Evolutionary conservation across 2,888 invertebrate genomes (phyloP), one percentile per base, ranked within the genome.

Genomic region (Sesamia inferens): DNA sequence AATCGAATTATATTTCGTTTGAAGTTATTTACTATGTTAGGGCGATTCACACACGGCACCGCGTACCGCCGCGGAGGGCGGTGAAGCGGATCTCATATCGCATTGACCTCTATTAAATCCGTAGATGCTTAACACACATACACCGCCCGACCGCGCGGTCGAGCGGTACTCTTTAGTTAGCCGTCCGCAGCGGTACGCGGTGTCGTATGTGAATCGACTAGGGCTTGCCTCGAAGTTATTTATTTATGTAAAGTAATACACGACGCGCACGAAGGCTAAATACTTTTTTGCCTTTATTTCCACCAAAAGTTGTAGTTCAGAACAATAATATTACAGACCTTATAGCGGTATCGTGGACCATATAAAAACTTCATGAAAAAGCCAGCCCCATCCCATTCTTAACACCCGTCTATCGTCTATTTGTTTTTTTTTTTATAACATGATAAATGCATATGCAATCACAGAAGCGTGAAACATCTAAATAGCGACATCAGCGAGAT

Each of bases 381-480:
- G 8, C 11, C n/a, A 22, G n/a, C 6, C 22, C 14, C 39, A 57
- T 64, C 22, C 44, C 14, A 16, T 19, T 31, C 44, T 51, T 22
- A 54, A 64, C 57, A 59, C 22, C 54, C 13, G 11, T 57, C 16
- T 13, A 61, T 62, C 31, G n/a, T n/a, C n/a, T n/a, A n/a, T n/a
- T n/a, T n/a, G n/a, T n/a, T n/a, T n/a, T n/a, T n/a, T n/a, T n/a
- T n/a, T n/a, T n/a, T n/a, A 63, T 59, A 58, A 68, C 39, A n/a
- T 65, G 54, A 62, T 68, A 19, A 66, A 78, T 71, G 67, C 68
- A 82, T 63, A 72, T 57, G 59, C 66, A 79, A 71, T 71, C 66
- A 74, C 63, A 77, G 57, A 71, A 74, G 71, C 81, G 76, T 83
- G 72, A 73, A 47, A 76, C 57, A 61, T 71, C 19, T 79, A 63